These are phyloP conservation scores for Drosophila tsacasi DNA, from an alignment of 1,140 invertebrate genomes.

Conservation along the genomic window DNA sequence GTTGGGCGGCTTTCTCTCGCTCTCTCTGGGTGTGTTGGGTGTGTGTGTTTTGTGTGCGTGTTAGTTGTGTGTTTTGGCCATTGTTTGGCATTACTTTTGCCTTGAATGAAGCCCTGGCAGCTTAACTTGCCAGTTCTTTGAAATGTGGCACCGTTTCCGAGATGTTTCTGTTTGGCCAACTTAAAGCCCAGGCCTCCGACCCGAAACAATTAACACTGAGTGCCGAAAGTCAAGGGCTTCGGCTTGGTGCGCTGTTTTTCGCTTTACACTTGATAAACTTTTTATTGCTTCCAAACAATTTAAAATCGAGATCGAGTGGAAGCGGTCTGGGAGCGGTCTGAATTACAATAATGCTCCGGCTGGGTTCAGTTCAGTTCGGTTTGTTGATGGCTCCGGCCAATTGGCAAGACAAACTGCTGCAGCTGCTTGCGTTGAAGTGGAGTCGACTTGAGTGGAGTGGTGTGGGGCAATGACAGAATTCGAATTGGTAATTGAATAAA, in stretches of 20 bases:
- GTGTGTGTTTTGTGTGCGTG: constrained; percentile 2
- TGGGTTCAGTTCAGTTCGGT: constrained; percentile 19
- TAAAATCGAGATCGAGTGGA: constrained; percentile 50
- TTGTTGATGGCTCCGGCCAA: constrained; percentile 46
- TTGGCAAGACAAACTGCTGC: constrained; percentile 49
- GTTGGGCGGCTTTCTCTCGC: constrained; percentile 33
- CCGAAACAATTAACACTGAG: constrained; percentile 75
- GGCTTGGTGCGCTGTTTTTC: constrained; percentile 25
- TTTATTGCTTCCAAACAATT: constrained; percentile 83
- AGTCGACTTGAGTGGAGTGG: not conserved
- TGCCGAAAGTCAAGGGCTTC: constrained; percentile 67
- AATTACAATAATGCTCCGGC: constrained; percentile 53
- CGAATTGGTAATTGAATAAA: constrained; percentile 78
- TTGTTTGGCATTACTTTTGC: constrained; percentile 63
- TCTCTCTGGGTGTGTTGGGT: not conserved
- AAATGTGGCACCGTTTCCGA: constrained; percentile 42
- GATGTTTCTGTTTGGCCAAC: constrained; percentile 29
- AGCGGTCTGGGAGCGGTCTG: constrained; percentile 48
- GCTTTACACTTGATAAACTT: constrained; percentile 78
- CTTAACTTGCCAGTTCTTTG: constrained; percentile 47
- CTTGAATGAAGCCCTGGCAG: constrained; percentile 43
- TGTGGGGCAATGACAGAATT: constrained; percentile 41
- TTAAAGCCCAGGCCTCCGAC: constrained; percentile 45
- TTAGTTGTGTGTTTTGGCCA: constrained; percentile 31
- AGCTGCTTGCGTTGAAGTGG: constrained; percentile 44